Conservation (phyloP, 2,113 vertebrate genomes). For the Zingel zingel region DNA sequence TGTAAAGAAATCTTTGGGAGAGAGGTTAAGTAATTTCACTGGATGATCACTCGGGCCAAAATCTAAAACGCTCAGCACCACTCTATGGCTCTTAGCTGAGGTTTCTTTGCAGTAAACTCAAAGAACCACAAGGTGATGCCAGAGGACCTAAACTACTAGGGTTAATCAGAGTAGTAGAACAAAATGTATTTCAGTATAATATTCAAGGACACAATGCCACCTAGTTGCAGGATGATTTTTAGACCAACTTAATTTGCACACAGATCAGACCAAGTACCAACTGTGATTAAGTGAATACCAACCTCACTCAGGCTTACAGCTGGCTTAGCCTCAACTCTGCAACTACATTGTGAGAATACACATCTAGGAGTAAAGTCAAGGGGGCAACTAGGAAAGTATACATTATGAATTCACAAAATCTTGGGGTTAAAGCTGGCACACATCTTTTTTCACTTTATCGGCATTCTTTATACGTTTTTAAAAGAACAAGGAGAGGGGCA, state of each 20-base stretch:
- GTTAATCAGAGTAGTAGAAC: neutral
- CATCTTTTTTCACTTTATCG: neutral
- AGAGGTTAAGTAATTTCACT: constrained; percentile 55
- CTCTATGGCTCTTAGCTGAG: constrained; percentile 74
- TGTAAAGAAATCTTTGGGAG: constrained; percentile 23
- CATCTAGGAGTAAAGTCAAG: neutral
- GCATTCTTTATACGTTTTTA: neutral
- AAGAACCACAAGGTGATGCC: constrained; percentile 75
- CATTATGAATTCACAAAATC: neutral
- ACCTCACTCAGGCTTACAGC: neutral
- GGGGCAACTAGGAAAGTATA: constrained; percentile 1
- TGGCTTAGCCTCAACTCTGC: neutral
- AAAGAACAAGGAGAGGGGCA: neutral
- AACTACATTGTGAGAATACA: neutral
- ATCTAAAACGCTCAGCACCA: constrained; percentile 62
- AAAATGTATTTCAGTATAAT: neutral
- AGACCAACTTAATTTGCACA: neutral
- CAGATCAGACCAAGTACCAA: neutral
- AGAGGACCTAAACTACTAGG: constrained; percentile 9
- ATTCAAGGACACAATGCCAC: constrained; percentile 20
- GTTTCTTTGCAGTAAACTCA: constrained; percentile 85
- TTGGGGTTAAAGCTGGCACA: neutral
- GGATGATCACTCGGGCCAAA: constrained; percentile 54
- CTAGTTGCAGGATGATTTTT: constrained; percentile 11
- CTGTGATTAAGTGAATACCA: neutral